Percentiles rank a stretch among this genome's conserved stretches.
phyloP scores from a whole-genome alignment of 2,113 vertebrate genomes.

The Cromileptes altivelis region DNA sequence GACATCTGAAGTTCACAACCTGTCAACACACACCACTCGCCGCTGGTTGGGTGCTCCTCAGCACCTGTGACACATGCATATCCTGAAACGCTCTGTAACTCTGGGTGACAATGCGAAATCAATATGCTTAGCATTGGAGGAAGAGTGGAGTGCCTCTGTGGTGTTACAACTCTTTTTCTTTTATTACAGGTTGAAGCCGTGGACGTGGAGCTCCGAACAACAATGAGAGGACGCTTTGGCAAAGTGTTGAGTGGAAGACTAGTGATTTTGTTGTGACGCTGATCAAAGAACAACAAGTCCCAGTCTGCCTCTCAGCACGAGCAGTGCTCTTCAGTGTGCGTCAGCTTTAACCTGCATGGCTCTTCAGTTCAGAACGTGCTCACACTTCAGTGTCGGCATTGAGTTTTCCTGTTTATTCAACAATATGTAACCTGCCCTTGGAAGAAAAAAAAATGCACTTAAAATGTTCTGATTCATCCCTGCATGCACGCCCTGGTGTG shows the following conservation, averaged over 20 bases:
- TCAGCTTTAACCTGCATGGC: slow-evolving; percentile 39
- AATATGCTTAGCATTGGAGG: slow-evolving; percentile 8
- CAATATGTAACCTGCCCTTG: slow-evolving; percentile 11
- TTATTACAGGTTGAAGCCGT: slow-evolving; percentile 48
- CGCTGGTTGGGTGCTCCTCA: neutral
- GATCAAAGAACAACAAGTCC: slow-evolving; percentile 83
- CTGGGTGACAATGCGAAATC: slow-evolving; percentile 24
- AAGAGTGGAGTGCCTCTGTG: neutral
- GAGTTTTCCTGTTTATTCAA: slow-evolving; percentile 32
- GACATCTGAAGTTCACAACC: slow-evolving; percentile 67
- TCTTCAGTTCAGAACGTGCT: slow-evolving; percentile 9
- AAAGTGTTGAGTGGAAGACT: slow-evolving; percentile 81
- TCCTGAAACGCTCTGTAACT: slow-evolving; percentile 30
- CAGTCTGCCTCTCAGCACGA: slow-evolving; percentile 82
- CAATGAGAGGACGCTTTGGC: slow-evolving; percentile 2
- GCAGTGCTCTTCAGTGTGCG: slow-evolving; percentile 62
- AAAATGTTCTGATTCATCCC: slow-evolving; percentile 34
- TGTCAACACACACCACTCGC: neutral
- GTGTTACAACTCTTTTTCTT: slow-evolving; percentile 42
- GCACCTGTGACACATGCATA: slow-evolving; percentile 46
- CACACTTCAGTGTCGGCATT: slow-evolving; percentile 4
- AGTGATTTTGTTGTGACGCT: slow-evolving; percentile 85
- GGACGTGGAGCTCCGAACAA: slow-evolving; percentile 9
- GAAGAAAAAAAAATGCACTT: slow-evolving; percentile 12
- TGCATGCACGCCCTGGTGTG: neutral